These are phyloP conservation scores for Chromoteleia sp. DNA, from an alignment of 2,888 invertebrate genomes.

Conservation along the genomic window DNA sequence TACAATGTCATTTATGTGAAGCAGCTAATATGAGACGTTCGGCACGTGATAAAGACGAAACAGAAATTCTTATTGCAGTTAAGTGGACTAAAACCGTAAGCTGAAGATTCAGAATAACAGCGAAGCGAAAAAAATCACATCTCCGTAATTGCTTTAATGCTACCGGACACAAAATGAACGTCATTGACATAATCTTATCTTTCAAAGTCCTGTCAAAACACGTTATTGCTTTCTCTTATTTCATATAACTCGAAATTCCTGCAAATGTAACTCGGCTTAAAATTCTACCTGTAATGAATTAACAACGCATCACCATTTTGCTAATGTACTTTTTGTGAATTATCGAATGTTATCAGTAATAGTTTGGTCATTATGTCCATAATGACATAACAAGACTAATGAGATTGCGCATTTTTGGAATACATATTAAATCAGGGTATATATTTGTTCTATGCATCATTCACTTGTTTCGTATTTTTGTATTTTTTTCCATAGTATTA, in stretches of 20 bases:
- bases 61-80: conserved; percentile 51
- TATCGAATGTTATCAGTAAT: conserved; percentile 46
- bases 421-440: too few relatives aligned
- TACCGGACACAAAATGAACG: conserved; percentile 60
- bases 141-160: conserved; percentile 67
- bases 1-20: conserved; percentile 58
- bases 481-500: too few relatives aligned
- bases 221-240: conserved; percentile 65
- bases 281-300: conserved; percentile 38
- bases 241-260: conserved; percentile 44
- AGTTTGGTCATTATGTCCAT: conserved; percentile 33
- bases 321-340: conserved; percentile 62
- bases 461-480: neutral
- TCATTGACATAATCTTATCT: conserved; percentile 65
- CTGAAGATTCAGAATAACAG: conserved; percentile 26
- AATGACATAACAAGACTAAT: conserved; percentile 42
- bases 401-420: conserved; percentile 20
- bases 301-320: conserved; percentile 49
- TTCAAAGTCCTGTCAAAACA: conserved; percentile 63
- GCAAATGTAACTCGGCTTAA: conserved; percentile 39
- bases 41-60: conserved; percentile 54
- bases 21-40: conserved; percentile 45
- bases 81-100: conserved; percentile 63
- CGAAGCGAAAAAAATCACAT: conserved; percentile 46
- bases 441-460: too few relatives aligned